Evolutionary conservation across 2,888 invertebrate species (phyloP).

Genomic region (Thera britannica): DNA sequence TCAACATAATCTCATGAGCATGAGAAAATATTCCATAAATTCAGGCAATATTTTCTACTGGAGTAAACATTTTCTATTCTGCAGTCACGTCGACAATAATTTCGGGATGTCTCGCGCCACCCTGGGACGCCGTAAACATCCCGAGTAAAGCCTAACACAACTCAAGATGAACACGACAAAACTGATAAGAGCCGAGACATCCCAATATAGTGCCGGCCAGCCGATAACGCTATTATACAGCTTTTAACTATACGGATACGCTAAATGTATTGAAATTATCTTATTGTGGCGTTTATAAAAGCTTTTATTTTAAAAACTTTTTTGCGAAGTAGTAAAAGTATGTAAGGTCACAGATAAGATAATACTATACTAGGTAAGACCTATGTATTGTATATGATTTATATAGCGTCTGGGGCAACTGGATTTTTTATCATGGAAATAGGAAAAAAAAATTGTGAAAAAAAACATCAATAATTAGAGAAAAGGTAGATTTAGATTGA

Average conservation of each 20-base stretch:
- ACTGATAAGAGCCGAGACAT: constrained; percentile 82
- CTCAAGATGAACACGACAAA: constrained; percentile 84
- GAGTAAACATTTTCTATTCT: constrained; percentile 23
- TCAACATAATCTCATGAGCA: constrained; percentile 1
- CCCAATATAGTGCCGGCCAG: constrained; percentile 82
- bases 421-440: no score
- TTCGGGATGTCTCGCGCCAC: constrained; percentile 58
- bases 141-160: constrained; percentile 83
- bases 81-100: constrained; percentile 57
- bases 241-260: constrained; percentile 84
- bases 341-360: no score
- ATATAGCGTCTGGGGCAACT: no score
- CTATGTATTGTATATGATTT: no score
- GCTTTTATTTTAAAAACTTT: not conserved
- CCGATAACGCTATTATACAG: constrained; percentile 84
- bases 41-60: constrained; percentile 19
- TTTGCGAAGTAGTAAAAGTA: not conserved
- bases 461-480: no score
- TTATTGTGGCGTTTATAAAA: constrained; percentile 56
- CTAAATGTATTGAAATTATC: constrained; percentile 80
- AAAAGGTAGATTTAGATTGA: no score
- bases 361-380: no score
- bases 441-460: no score
- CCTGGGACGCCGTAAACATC: constrained; percentile 77
- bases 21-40: not conserved